Percentiles rank a stretch among this genome's conserved stretches.
These are phyloP conservation scores for Machaerirhynchus nigripectus DNA, from an alignment of 2,113 vertebrate genomes.

Conservation along the genomic window DNA sequence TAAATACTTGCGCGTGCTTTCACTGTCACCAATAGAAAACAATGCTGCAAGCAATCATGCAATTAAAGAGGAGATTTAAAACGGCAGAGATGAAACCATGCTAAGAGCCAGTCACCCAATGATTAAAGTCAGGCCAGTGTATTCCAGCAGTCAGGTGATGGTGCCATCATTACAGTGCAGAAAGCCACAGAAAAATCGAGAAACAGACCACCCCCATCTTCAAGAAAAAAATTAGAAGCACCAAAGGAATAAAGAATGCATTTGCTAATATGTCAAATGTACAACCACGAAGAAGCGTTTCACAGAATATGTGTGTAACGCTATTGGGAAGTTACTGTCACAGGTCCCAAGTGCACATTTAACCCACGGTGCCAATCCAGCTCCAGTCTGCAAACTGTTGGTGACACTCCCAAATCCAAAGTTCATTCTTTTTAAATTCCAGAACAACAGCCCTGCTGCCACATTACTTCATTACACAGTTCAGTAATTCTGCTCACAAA, in stretches of 20 bases:
- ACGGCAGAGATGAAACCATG: constrained; percentile 43
- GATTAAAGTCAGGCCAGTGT: constrained; percentile 67
- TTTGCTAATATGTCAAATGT: background rate
- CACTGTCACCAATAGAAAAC: constrained; percentile 41
- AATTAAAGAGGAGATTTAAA: constrained; percentile 53
- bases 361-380: background rate
- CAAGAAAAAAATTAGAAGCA: constrained; percentile 43
- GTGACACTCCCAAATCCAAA: background rate
- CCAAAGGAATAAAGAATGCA: background rate
- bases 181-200: constrained; percentile 62
- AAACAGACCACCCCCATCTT: constrained; percentile 49
- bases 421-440: background rate
- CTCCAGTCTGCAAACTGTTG: background rate
- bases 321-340: background rate
- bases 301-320: background rate
- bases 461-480: background rate
- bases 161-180: constrained; percentile 63
- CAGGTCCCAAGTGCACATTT: background rate
- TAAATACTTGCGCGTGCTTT: constrained; percentile 7
- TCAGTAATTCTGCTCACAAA: background rate
- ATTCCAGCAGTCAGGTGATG: constrained; percentile 66
- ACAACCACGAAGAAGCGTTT: background rate
- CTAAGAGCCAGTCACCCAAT: constrained; percentile 47
- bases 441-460: background rate
- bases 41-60: constrained; percentile 40